These are phyloP conservation scores for Tenthredo livida DNA, from an alignment of 2,888 invertebrate species.

Conservation along the genomic window DNA sequence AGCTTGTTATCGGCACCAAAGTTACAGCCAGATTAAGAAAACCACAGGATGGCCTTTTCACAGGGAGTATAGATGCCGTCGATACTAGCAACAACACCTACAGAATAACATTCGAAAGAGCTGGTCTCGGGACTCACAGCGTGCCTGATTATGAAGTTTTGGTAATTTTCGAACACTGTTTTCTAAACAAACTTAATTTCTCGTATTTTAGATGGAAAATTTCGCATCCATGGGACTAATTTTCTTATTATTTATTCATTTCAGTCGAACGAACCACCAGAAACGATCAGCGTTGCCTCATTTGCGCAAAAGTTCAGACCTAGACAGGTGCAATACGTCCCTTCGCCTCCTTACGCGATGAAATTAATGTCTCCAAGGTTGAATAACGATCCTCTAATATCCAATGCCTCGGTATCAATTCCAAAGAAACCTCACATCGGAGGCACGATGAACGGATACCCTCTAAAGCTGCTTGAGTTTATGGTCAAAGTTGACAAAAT, in stretches of 20 bases:
- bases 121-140: constrained; percentile 95
- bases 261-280: constrained; percentile 92
- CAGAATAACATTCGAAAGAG: constrained; percentile 95
- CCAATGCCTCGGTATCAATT: constrained; percentile 73
- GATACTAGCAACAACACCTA: constrained; percentile 97
- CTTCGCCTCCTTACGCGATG: constrained; percentile 74
- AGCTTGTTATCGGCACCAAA: constrained; percentile 96
- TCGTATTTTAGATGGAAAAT: not conserved
- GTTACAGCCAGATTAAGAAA: constrained; percentile 93
- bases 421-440: constrained; percentile 77
- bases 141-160: constrained; percentile 98
- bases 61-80: constrained; percentile 96
- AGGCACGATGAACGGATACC: constrained; percentile 89
- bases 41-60: constrained; percentile 97
- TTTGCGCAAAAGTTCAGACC: constrained; percentile 91
- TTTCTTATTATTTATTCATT: constrained; percentile 54
- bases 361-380: constrained; percentile 74
- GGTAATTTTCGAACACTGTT: constrained; percentile 67
- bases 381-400: constrained; percentile 87
- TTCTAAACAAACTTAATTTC: not conserved
- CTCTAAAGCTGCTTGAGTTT: constrained; percentile 90
- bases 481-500: constrained; percentile 94
- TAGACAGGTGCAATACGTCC: constrained; percentile 81
- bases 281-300: constrained; percentile 92
- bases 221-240: not conserved